Percentiles rank a stretch among this genome's conserved stretches.
These are phyloP conservation scores for Drosophila busckii DNA, from an alignment of 1,140 invertebrate species.

Conservation along the genomic window DNA sequence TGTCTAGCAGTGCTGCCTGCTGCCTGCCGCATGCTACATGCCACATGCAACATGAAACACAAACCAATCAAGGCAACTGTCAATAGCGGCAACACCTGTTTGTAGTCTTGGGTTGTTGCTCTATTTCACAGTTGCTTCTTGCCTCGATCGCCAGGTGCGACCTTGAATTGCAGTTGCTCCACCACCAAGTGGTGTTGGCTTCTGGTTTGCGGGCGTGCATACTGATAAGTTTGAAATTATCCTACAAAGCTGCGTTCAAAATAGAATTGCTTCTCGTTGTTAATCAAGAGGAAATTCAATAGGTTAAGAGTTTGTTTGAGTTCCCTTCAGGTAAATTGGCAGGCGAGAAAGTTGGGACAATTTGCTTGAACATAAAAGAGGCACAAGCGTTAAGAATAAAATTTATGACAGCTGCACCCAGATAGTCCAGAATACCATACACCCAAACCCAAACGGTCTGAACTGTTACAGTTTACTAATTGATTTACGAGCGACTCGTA, in stretches of 20 bases:
- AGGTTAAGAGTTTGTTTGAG: constrained; percentile 19
- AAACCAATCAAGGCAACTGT: constrained; percentile 64
- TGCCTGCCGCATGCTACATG: constrained; percentile 9
- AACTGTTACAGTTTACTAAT: constrained; percentile 61
- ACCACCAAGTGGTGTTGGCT: constrained; percentile 6
- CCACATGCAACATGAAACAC: constrained; percentile 57
- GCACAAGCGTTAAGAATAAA: constrained; percentile 36
- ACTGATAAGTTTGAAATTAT: constrained; percentile 40
- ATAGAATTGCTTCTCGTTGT: constrained; percentile 22
- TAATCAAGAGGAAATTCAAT: constrained; percentile 11
- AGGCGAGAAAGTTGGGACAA: constrained; percentile 28
- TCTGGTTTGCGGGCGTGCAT: constrained; percentile 27
- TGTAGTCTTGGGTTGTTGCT: constrained; percentile 7
- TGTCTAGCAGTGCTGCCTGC: constrained; percentile 25
- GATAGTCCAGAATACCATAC: constrained; percentile 4
- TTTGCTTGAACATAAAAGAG: constrained; percentile 61
- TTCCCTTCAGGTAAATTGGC: constrained; percentile 36
- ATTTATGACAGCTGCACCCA: constrained; percentile 62
- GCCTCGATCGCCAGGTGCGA: constrained; percentile 16
- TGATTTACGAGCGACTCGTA: constrained; percentile 55
- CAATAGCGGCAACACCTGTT: constrained; percentile 63
- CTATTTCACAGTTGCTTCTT: constrained; percentile 9
- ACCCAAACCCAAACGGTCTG: constrained; percentile 7
- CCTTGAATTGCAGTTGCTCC: constrained; percentile 38
- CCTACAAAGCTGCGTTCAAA: no score